Percentiles rank a stretch among this genome's conserved stretches.
These are phyloP conservation scores for Apis dorsata DNA, from an alignment of 1,140 invertebrate species.

Conservation along the genomic window DNA sequence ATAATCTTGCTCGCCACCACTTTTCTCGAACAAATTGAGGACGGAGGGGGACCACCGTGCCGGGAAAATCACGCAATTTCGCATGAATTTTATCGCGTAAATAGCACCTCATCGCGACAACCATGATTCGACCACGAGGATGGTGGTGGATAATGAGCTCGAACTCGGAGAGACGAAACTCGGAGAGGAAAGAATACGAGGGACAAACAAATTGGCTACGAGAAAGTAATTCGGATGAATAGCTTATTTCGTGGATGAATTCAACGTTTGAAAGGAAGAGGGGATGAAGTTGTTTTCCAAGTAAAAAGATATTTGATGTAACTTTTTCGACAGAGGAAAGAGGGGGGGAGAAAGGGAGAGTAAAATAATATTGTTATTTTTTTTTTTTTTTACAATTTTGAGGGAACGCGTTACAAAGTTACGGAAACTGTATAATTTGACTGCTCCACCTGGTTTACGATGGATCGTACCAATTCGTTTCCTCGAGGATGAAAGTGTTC, in stretches of 20 bases:
- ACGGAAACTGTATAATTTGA: neutral
- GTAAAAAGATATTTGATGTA: neutral
- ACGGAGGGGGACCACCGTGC: neutral
- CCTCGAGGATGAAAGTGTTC: neutral
- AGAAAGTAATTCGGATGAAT: neutral
- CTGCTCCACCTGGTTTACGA: constrained; percentile 15
- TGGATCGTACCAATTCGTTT: constrained; percentile 23
- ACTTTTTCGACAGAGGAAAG: too few relatives aligned
- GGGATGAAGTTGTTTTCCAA: neutral
- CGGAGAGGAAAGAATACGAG: neutral
- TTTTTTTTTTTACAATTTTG: neutral
- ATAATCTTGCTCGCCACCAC: constrained; percentile 25
- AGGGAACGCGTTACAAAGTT: neutral
- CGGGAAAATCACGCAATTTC: constrained; percentile 58
- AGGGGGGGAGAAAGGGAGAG: neutral
- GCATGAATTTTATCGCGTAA: constrained; percentile 38
- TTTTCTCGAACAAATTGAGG: neutral
- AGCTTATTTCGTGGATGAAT: neutral
- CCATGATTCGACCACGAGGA: constrained; percentile 47
- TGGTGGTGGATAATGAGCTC: constrained; percentile 40
- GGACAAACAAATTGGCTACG: neutral
- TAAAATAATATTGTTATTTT: neutral
- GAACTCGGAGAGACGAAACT: constrained; percentile 21
- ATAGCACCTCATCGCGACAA: constrained; percentile 39
- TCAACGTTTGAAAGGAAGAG: too few relatives aligned